Evolutionary conservation across 2,797 vertebrate genomes (phyloP), one percentile per base, ranked within the genome.

Genomic region (Halcyon leucocephala): DNA sequence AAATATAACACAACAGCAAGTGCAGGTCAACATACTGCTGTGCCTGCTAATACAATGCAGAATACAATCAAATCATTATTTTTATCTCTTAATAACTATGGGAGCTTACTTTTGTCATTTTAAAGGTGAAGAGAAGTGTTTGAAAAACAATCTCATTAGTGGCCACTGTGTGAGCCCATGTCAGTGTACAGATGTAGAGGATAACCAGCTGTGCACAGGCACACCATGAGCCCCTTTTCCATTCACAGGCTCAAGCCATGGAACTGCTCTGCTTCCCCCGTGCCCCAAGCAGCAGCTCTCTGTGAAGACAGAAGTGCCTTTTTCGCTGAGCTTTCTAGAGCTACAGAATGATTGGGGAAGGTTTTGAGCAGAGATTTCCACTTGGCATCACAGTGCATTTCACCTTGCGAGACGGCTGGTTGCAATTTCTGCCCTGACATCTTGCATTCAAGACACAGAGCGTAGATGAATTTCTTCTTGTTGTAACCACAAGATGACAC

Each of bases 81-180:
- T 95, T 93, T 89, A 90, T 74, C 71, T 91, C 76, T 72, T 94
- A 69, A 92, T 85, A 89, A 93, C 71, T 35, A 44, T 3, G 2
- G 86, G 74, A 91, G 49, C 78, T 96, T 95, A 89, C 90, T 97
- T 94, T 90, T 58, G 82, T 86, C 25, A 48, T 88, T 94, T 92
- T 80, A 92, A 62, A 90, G 70, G 76, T 86, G 72, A 92, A 44
- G 44, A 83, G 58, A 92, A 89, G 62, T 18, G 64, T 83, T 64
- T 54, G 78, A 84, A 85, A 93, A 94, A 55, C 55, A 64, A 25
- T 57, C 60, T 77, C 41, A 31, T 54, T 29, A 89, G 70, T 4
- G 16, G 22, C 33, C 6, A 1, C 70, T 35, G 29, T 21, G 46
- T 37, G 49, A 86, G 77, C 24, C n/a, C 31, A 3, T 0, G 0